Evolutionary conservation across 2,888 invertebrate genomes (phyloP).

Genomic region (Troilus luridus): DNA sequence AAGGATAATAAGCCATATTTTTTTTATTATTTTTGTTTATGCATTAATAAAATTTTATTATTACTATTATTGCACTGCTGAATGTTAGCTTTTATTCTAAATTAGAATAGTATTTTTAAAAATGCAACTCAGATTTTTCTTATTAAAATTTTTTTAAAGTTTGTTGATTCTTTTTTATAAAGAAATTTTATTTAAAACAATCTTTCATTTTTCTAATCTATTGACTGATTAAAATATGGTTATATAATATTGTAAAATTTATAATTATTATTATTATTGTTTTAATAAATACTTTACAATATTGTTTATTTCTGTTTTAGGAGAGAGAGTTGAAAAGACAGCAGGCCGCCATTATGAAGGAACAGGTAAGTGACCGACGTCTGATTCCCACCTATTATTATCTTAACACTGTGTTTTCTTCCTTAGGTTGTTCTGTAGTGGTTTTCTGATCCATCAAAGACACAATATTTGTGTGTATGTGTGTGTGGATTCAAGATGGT

Average conservation of each 20-base stretch:
- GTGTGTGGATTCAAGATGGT: constrained; percentile 49
- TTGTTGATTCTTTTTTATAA: neutral
- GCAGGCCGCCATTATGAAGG: constrained; percentile 89
- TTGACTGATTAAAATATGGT: neutral
- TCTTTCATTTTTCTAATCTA: neutral
- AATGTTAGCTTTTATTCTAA: constrained; percentile 36
- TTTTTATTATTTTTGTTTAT: neutral
- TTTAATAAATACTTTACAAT: neutral
- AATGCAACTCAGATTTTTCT: neutral
- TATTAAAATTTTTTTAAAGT: neutral
- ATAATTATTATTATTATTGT: neutral
- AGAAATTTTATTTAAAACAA: neutral
- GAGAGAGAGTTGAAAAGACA: constrained; percentile 92
- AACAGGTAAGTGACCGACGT: constrained; percentile 80
- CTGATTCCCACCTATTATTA: neutral
- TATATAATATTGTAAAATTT: neutral
- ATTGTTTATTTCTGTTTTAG: constrained; percentile 71
- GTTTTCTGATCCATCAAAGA: constrained; percentile 33
- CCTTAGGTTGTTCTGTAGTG: constrained; percentile 48
- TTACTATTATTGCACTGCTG: constrained; percentile 16
- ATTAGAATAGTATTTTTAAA: constrained; percentile 25
- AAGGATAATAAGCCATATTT: constrained; percentile 30
- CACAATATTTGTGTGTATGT: constrained; percentile 43
- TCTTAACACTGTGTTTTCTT: constrained; percentile 18
- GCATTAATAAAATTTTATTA: neutral